phyloP scores from a whole-genome alignment of 2,888 invertebrate genomes.

The Euclidia mi region DNA sequence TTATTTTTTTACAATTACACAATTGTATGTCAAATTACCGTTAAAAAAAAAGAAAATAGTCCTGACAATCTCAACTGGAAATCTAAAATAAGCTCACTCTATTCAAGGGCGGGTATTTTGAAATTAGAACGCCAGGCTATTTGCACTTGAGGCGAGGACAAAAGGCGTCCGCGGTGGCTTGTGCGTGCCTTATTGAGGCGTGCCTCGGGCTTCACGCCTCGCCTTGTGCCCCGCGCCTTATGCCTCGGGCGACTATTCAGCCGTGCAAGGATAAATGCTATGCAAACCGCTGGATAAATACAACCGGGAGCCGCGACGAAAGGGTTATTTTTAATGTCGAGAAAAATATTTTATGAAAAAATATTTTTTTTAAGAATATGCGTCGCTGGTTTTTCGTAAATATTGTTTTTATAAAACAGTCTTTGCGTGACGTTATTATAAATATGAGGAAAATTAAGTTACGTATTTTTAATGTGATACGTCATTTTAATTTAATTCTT shows the following conservation, averaged over 20 bases:
- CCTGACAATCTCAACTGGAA: constrained; percentile 50
- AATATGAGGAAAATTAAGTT: no score
- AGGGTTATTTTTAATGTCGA: constrained; percentile 33
- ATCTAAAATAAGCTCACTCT: constrained; percentile 68
- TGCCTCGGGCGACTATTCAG: constrained; percentile 64
- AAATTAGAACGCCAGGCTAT: constrained; percentile 85
- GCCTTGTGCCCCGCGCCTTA: constrained; percentile 32
- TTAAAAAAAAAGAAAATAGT: constrained; percentile 23
- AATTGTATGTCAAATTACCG: not conserved
- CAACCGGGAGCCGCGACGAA: constrained; percentile 35
- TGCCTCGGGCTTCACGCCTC: constrained; percentile 34
- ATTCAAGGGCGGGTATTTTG: constrained; percentile 73
- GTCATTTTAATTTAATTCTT: no score
- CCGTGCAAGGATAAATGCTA: constrained; percentile 57
- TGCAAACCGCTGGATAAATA: constrained; percentile 62
- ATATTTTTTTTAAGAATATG: constrained; percentile 4
- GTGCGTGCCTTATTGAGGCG: constrained; percentile 72
- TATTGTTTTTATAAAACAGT: not conserved
- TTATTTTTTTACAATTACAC: not conserved
- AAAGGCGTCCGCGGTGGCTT: constrained; percentile 65
- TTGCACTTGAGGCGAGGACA: constrained; percentile 81
- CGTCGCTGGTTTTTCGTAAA: not conserved
- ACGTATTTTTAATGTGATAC: no score
- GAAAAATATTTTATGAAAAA: constrained; percentile 19
- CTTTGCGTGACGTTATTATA: no score